These are phyloP conservation scores for Gymnocypris eckloni DNA, from an alignment of 2,797 vertebrate genomes.

Conservation along the genomic window DNA sequence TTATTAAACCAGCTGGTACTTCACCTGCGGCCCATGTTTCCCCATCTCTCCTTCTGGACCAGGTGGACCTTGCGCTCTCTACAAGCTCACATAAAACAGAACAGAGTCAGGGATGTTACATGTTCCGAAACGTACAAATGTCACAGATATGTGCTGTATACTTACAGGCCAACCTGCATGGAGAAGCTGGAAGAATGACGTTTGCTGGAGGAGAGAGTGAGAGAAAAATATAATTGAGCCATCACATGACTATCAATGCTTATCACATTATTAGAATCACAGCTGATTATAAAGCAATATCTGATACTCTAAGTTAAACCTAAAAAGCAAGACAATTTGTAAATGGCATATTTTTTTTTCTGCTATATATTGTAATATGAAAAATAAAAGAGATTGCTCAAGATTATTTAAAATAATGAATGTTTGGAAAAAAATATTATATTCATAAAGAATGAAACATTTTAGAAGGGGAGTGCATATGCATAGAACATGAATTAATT, in stretches of 20 bases:
- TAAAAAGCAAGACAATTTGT: neutral
- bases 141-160: conserved; percentile 57
- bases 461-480: neutral
- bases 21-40: conserved; percentile 81
- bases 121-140: neutral
- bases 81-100: conserved; percentile 73
- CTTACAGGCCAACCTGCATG: conserved; percentile 88
- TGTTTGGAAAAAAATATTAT: neutral
- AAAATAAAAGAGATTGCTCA: neutral
- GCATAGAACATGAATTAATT: neutral
- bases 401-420: neutral
- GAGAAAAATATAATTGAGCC: neutral
- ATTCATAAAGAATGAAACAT: neutral
- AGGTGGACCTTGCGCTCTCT: conserved; percentile 79
- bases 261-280: neutral
- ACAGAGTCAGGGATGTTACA: conserved; percentile 57
- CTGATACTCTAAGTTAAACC: neutral
- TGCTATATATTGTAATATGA: neutral
- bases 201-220: conserved; percentile 74
- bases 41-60: conserved; percentile 85
- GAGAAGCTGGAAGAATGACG: conserved; percentile 86
- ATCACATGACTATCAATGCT: neutral
- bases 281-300: neutral
- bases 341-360: neutral
- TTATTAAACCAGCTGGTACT: conserved; percentile 38